Evolutionary conservation across 2,797 vertebrate genomes (phyloP).

Genomic region (Anas georgica): DNA sequence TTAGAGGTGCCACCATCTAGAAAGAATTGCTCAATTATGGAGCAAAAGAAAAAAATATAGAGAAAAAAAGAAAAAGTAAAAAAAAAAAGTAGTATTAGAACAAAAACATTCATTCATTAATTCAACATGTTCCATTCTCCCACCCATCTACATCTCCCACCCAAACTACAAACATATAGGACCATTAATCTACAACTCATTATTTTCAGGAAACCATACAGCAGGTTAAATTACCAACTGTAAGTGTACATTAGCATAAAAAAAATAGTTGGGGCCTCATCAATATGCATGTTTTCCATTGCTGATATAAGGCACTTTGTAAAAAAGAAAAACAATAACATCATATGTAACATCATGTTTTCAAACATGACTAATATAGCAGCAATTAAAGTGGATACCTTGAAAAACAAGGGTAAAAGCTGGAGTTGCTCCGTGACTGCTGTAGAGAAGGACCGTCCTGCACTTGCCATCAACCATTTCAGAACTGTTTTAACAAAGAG

Average conservation of each 20-base stretch:
- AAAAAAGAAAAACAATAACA: background rate
- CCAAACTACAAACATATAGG: background rate
- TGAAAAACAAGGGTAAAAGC: slow-evolving; percentile 94
- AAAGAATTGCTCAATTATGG: background rate
- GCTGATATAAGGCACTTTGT: background rate
- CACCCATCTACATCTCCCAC: too few relatives aligned
- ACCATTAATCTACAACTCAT: background rate
- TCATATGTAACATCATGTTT: background rate
- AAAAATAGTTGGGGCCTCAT: background rate
- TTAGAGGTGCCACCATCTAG: background rate
- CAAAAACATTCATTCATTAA: background rate
- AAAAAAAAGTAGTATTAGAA: background rate
- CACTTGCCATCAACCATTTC: slow-evolving; percentile 96
- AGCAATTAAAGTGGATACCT: slow-evolving; percentile 78
- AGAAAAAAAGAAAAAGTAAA: background rate
- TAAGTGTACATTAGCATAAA: background rate
- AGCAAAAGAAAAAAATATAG: background rate
- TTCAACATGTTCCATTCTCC: background rate
- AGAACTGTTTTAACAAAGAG: slow-evolving; percentile 82
- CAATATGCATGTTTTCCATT: background rate
- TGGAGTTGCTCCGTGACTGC: slow-evolving; percentile 92
- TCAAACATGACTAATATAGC: background rate
- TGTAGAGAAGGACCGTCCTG: slow-evolving; percentile 93
- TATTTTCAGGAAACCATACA: background rate
- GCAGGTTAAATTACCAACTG: background rate